Evolutionary conservation across 1,140 invertebrate species (phyloP), one percentile per base, ranked within the genome.

Genomic region (Plectus sambesii): DNA sequence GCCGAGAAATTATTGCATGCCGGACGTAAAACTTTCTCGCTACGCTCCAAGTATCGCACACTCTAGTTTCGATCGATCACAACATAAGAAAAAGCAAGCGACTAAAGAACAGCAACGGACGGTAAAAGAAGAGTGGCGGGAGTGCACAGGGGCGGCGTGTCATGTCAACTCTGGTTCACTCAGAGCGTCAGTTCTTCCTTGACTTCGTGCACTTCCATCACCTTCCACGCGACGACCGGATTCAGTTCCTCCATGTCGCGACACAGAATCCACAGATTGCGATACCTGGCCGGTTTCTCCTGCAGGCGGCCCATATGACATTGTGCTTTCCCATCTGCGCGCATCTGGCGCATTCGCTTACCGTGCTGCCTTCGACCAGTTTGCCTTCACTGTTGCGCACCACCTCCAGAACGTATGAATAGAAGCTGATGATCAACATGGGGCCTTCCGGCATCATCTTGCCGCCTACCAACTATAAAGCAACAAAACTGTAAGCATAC

Each of bases 361-460:
- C 76, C 0, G 87, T 84, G 76, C 92, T 82, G 19, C 94, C 94
- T 72, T 97, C 88, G 0, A 97, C 79, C 0, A 98, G 79, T 58
- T 85, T 82, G 44, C 83, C 82, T 51, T 81, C 81, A 0, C 65
- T 62, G 72, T 98, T 86, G 56, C 80, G 78, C 1, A 97, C 80
- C 60, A 83, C 89, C 79, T 89, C 82, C 35, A 97, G 90, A 74
- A 98, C 88, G 63, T 98, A 94, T 0, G 87, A 82, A 62, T 84
- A 83, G 74, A 99, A 99, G 51, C 80, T 86, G 42, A 99, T 84
- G 2, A 97, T 82, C 33, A 99, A 72, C 3, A 98, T 88, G 5
- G 94, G 94, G 0, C 94, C 94, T 70, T 98, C 90, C 42, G 98
- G 92, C 86, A 97, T 94, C 56, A 98, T 85, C 75, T 97, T 93